phyloP scores from a whole-genome alignment of 2,888 invertebrate genomes.

The Mythimna lalbum region DNA sequence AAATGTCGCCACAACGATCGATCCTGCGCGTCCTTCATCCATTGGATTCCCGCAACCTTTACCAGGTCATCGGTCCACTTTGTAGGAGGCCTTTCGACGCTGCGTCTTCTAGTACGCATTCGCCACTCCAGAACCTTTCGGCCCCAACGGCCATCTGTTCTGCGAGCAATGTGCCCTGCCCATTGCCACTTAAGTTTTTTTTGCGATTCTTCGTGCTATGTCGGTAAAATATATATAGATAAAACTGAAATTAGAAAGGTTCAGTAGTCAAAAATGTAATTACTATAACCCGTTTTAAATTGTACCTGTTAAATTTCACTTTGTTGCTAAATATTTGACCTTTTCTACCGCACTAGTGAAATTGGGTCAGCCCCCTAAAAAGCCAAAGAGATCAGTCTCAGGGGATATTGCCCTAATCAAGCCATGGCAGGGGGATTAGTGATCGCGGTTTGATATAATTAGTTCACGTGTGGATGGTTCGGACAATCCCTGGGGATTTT shows the following conservation, averaged over 20 bases:
- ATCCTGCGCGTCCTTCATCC: no score
- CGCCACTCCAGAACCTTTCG: no score
- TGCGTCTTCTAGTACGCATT: no score
- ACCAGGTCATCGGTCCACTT: no score
- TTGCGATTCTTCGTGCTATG: no score
- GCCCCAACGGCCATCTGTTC: no score
- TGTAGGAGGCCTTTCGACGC: no score
- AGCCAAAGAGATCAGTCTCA: constrained; percentile 46
- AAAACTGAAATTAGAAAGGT: neutral
- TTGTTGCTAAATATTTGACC: constrained; percentile 14
- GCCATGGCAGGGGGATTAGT: constrained; percentile 41
- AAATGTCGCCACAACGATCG: no score
- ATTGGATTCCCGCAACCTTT: no score
- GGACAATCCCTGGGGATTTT: constrained; percentile 14
- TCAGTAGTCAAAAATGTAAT: neutral
- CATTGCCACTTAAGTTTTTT: no score
- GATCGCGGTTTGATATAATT: constrained; percentile 48
- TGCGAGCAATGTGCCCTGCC: no score
- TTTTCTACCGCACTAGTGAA: constrained; percentile 13
- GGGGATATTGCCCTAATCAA: constrained; percentile 48
- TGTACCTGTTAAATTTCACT: neutral
- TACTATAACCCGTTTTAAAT: neutral
- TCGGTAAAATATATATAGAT: no score
- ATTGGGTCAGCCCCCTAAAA: constrained; percentile 40
- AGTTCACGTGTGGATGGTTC: constrained; percentile 33